These are phyloP conservation scores for Zaprionus africanus DNA, from an alignment of 1,140 invertebrate genomes.

Conservation along the genomic window DNA sequence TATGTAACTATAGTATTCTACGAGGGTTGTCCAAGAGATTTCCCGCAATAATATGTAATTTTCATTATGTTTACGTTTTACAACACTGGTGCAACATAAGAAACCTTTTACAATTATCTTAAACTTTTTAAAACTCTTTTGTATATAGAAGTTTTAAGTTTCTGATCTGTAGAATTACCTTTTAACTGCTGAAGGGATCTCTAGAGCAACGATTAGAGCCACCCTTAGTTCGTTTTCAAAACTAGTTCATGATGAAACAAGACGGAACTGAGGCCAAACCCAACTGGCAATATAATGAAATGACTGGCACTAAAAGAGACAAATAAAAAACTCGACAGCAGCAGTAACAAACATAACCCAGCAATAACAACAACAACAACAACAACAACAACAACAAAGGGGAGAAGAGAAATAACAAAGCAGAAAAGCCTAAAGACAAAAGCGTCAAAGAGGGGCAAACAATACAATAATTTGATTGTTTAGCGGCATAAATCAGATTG, in stretches of 20 bases:
- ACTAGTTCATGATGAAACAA: conserved; percentile 68
- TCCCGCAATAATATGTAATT: background rate
- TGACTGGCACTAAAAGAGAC: conserved; percentile 34
- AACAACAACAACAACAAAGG: background rate
- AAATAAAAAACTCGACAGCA: conserved; percentile 12
- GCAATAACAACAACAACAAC: background rate
- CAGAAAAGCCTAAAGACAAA: conserved; percentile 14
- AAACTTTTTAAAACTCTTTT: background rate
- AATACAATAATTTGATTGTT: conserved; percentile 75
- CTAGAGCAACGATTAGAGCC: conserved; percentile 27
- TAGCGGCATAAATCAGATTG: conserved; percentile 66
- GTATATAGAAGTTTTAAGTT: background rate
- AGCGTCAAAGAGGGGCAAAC: conserved; percentile 29
- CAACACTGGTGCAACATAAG: background rate
- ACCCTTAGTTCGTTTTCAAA: conserved; percentile 41
- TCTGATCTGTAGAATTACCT: background rate
- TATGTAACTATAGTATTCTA: conserved; percentile 24
- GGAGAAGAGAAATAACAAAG: background rate
- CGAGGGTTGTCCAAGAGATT: conserved; percentile 47
- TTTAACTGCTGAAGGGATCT: background rate
- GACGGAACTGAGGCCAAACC: conserved; percentile 22
- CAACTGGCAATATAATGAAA: conserved; percentile 58
- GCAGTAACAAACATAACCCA: background rate
- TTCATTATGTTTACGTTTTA: background rate
- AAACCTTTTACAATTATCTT: too few species aligned